These are phyloP conservation scores for Palythoa grandis DNA, from an alignment of 92 coral and sea anemone species.

Conservation along the genomic window DNA sequence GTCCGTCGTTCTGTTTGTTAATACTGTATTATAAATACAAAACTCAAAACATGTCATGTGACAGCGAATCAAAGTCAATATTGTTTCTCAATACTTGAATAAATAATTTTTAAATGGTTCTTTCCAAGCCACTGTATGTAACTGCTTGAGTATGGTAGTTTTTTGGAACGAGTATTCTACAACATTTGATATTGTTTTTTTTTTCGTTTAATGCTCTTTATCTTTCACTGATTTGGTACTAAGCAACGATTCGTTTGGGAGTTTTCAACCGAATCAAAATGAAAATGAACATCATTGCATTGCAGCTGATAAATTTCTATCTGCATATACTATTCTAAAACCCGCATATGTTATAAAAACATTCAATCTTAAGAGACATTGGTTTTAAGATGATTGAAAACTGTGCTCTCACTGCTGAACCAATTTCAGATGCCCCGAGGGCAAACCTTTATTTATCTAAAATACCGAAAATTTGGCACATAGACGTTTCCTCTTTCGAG, in stretches of 20 bases:
- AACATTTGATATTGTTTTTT: not conserved
- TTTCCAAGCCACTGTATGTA: not conserved
- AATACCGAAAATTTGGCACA: not conserved
- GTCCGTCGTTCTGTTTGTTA: not conserved
- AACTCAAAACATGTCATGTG: not conserved
- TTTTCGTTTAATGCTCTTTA: not conserved
- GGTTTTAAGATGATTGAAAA: not conserved
- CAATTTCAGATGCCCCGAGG: not conserved
- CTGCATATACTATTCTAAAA: not conserved
- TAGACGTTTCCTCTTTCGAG: not conserved
- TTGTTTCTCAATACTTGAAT: not conserved
- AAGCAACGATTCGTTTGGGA: not conserved
- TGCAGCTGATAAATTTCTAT: not conserved
- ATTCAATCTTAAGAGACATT: not conserved
- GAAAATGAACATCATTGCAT: not conserved
- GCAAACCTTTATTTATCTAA: not conserved
- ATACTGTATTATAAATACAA: not conserved
- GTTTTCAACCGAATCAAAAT: not conserved
- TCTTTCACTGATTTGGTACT: not conserved
- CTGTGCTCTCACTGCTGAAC: not conserved
- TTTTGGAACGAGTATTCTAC: not conserved
- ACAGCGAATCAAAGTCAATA: not conserved
- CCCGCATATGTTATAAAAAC: not conserved
- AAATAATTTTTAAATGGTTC: not conserved
- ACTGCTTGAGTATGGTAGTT: not conserved